These are phyloP conservation scores for Elysia crispata DNA, from an alignment of 2,888 invertebrate species.

Conservation along the genomic window DNA sequence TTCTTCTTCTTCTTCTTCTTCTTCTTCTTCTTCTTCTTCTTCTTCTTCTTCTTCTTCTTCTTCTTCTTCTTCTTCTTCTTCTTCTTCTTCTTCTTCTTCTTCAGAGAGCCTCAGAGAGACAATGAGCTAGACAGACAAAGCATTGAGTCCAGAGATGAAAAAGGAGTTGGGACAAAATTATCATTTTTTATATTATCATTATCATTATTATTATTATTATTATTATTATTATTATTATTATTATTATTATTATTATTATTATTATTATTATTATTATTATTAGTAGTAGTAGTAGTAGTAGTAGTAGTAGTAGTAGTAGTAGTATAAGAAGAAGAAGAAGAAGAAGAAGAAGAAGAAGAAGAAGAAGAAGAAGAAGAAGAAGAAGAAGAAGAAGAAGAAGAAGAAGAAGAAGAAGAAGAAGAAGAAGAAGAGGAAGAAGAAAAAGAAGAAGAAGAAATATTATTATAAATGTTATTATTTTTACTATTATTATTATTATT, in stretches of 20 bases:
- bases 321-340: too few relatives aligned
- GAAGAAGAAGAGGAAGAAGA: not conserved
- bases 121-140: not conserved
- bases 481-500: too few relatives aligned
- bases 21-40: slow-evolving; percentile 31
- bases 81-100: slow-evolving; percentile 39
- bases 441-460: not conserved
- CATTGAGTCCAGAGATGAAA: too few relatives aligned
- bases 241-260: not conserved
- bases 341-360: not conserved
- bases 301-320: too few relatives aligned
- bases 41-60: slow-evolving; percentile 25
- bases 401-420: not conserved
- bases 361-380: not conserved
- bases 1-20: slow-evolving; percentile 39
- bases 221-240: not conserved
- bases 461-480: not conserved
- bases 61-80: slow-evolving; percentile 38
- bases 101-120: not conserved
- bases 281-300: too few relatives aligned
- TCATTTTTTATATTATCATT: too few relatives aligned
- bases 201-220: not conserved
- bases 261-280: too few relatives aligned
- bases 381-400: not conserved
- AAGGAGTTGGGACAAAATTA: too few relatives aligned